Evolutionary conservation across 2,113 vertebrate species (phyloP), one percentile per base, ranked within the genome.

Genomic region (Zingel zingel): DNA sequence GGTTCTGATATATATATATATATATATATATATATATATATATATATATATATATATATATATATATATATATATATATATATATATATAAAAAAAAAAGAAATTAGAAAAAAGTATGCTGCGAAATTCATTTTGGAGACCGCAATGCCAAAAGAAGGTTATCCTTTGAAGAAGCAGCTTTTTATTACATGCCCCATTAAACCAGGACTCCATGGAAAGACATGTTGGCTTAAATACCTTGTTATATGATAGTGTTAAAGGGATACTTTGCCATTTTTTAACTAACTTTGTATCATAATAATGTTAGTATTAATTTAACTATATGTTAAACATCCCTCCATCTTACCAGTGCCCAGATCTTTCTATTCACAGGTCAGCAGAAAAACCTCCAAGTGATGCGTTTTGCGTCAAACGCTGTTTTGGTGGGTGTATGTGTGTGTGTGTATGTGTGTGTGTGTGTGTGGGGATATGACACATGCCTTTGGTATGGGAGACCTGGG

Each of bases 1-100:
- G 90, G 67, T 88, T 90, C 77, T 14, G 39, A 86, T 43, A 43
- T 90, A n/a, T n/a, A 86, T 43, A 43, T 90, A 86, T 43, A 43
- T 90, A 86, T 43, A 43, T 90, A 86, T 43, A 43, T 90, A 86
- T 43, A 43, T 90, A 86, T 43, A 43, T 90, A 86, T 43, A 43
- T 90, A 86, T 43, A 43, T 90, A 86, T 43, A 43, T 90, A 86
- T 43, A 43, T 90, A 86, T 43, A 43, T 90, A 86, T 43, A 43
- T 90, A 86, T 43, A 43, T 90, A 86, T 43, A 43, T 90, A 86
- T 43, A 43, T 90, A 86, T 43, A 43, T 90, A 86, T 43, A 43
- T 90, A 86, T 43, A 43, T 90, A 86, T 43, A 43, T 90, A 65
- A 39, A 66, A 75, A 50, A 57, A 10, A 64, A 30, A 14, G 18